Percentiles rank a stretch among this genome's conserved stretches.
phyloP scores from a whole-genome alignment of 2,888 invertebrate genomes.

The Chymomyza caudatula region DNA sequence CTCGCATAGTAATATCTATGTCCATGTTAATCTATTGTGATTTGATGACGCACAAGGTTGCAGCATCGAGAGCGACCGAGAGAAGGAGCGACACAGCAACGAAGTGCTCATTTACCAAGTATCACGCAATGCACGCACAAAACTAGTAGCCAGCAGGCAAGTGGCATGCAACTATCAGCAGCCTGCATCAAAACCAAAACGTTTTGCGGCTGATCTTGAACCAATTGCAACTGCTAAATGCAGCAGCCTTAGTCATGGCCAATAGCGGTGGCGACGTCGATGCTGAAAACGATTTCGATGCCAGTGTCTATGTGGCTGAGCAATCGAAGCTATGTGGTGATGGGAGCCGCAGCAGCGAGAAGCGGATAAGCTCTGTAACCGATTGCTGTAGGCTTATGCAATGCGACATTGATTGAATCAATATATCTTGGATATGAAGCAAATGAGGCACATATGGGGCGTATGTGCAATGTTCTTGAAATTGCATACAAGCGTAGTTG shows the following conservation, averaged over 20 bases:
- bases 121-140: conserved; percentile 13
- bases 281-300: neutral
- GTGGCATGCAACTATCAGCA: neutral
- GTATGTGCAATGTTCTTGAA: no score
- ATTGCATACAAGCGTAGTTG: no score
- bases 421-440: neutral
- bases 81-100: neutral
- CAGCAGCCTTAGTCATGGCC: conserved; percentile 25
- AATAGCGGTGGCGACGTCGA: conserved; percentile 14
- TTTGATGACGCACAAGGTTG: neutral
- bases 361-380: conserved; percentile 21
- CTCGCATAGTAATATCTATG: neutral
- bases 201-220: conserved; percentile 64
- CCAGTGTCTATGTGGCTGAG: neutral
- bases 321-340: conserved; percentile 1
- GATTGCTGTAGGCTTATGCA: neutral
- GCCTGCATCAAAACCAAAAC: conserved; percentile 27
- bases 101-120: conserved; percentile 27
- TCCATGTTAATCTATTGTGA: conserved; percentile 1
- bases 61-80: neutral
- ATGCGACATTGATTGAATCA: neutral
- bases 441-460: no score
- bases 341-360: neutral
- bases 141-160: conserved; percentile 7
- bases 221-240: conserved; percentile 68